phyloP scores from a whole-genome alignment of 2,113 vertebrate species.

The Cisticola juncidis region DNA sequence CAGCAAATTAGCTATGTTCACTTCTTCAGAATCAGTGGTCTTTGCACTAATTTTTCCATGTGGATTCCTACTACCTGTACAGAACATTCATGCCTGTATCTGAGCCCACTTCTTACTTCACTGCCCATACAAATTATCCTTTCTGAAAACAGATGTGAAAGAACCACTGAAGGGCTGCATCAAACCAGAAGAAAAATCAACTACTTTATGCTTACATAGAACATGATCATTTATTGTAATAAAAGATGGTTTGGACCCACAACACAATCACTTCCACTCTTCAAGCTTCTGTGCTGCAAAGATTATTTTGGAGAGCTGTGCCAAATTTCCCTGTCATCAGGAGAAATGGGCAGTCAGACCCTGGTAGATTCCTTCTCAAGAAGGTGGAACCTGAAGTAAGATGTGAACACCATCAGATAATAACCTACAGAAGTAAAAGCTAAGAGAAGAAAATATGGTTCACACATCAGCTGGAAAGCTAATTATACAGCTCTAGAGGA shows the following conservation, averaged over 20 bases:
- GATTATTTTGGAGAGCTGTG: background rate
- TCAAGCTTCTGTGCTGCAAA: background rate
- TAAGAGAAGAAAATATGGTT: background rate
- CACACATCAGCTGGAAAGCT: background rate
- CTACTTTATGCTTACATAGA: background rate
- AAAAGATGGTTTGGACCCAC: background rate
- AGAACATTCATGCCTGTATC: background rate
- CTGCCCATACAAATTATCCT: background rate
- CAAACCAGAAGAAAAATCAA: conserved; percentile 5
- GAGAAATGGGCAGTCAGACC: background rate
- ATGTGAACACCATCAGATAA: background rate
- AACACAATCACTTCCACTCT: background rate
- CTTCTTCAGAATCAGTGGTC: background rate
- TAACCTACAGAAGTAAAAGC: background rate
- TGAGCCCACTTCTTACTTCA: background rate
- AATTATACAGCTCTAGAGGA: background rate
- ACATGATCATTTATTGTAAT: background rate
- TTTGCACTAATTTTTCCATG: background rate
- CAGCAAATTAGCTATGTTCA: background rate
- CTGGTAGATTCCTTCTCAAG: background rate
- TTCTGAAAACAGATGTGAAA: background rate
- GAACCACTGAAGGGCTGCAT: background rate
- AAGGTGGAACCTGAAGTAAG: background rate
- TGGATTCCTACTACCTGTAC: background rate
- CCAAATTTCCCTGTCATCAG: background rate